Base-by-base conservation (phyloP, 92 coral and sea anemone species). In the Epizoanthus scotinus region DNA sequence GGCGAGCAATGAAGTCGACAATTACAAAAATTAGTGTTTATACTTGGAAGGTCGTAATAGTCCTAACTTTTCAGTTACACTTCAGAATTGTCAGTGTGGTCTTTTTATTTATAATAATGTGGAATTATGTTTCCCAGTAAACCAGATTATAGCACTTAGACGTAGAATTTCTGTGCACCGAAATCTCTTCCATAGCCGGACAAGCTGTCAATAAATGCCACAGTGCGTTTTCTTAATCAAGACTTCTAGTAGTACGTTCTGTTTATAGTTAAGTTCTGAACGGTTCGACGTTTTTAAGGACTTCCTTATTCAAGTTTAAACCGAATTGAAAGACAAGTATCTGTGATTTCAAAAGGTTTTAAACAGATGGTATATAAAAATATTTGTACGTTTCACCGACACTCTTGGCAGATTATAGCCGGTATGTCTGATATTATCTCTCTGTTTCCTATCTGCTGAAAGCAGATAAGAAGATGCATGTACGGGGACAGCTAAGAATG, bases 291-390 rank as follows among this genome's bases (percentile, higher is more conserved):
- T 5, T 15, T 17, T 64, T 29, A 62, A 8, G 15, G 40, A 24
- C 44, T 53, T 53, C 21, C 10, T 71, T 27, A 18, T 26, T 49
- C 29, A 18, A 21, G 5, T 71, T 26, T 71, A 50, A 28, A 6
- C 8, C 34, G 49, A 25, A 19, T 52, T 26, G 28, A 17, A 13
- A 14, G 47, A 53, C 19, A 26, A 22, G 6, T 1, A 52, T 13
- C 13, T 28, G 10, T 64, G 14, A 25, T 53, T 52, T 24, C 52
- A 15, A 50, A 71, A 18, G 42, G 1, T 0, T 52, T 22, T 3
- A 22, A 71, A 71, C 78, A 71, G 78, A 71, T 52, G 78, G 78
- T 14, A 5, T 28, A 71, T 60, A 29, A 29, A 70, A 57, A 58
- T 3, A 24, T 13, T 15, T 2, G 3, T 9, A 21, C 22, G 25